Evolutionary conservation across 2,113 vertebrate species (phyloP).

Genomic region (Gymnarchus niloticus): DNA sequence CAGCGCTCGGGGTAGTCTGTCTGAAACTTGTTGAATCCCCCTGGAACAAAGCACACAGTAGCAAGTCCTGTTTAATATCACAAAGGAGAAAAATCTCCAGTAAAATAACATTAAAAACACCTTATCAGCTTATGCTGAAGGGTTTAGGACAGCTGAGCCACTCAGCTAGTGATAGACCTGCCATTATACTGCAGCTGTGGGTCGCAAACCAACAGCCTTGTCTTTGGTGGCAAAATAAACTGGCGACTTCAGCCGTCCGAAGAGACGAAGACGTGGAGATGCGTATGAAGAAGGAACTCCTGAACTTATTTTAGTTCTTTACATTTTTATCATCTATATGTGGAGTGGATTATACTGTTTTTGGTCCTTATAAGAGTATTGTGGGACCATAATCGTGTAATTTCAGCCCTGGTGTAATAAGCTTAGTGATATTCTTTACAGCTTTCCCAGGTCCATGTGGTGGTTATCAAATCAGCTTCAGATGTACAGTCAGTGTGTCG

Average conservation of each 20-base stretch:
- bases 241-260: too few relatives aligned
- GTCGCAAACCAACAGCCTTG: background rate
- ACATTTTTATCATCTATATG: background rate
- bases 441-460: background rate
- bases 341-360: background rate
- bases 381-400: background rate
- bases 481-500: background rate
- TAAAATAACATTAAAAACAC: background rate
- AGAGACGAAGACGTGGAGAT: background rate
- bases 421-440: background rate
- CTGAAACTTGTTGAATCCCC: constrained; percentile 97
- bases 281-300: background rate
- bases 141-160: background rate
- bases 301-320: background rate
- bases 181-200: background rate
- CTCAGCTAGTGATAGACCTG: background rate
- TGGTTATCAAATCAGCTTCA: background rate
- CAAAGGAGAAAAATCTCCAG: background rate
- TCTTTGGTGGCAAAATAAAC: background rate
- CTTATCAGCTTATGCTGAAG: background rate
- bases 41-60: constrained; percentile 49
- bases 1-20: constrained; percentile 91
- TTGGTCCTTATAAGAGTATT: background rate
- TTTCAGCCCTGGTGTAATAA: background rate
- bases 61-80: background rate